Evolutionary conservation across 2,113 vertebrate species (phyloP).

Genomic region (Chauna torquata): DNA sequence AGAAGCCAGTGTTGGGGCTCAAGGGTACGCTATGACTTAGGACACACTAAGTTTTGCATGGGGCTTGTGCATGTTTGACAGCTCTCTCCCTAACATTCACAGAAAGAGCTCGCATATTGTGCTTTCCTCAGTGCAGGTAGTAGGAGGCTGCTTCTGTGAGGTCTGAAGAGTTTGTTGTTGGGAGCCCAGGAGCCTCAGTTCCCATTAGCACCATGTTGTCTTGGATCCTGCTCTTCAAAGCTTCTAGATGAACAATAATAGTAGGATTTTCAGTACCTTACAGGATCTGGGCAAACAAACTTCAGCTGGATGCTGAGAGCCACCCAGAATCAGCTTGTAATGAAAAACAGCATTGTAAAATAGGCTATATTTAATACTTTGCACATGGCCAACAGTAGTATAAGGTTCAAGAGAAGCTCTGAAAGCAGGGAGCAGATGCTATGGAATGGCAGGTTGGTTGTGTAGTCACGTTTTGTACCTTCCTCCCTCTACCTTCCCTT

Average conservation of each 20-base stretch:
- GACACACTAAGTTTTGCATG: not conserved
- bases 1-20: not conserved
- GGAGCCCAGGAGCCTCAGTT: not conserved
- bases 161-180: rapidly evolving
- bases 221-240: not conserved
- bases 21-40: not conserved
- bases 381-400: not conserved
- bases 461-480: not conserved
- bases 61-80: not conserved
- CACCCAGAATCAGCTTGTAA: not conserved
- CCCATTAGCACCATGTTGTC: not conserved
- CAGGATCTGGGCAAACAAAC: not conserved
- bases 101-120: not conserved
- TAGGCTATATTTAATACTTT: not conserved
- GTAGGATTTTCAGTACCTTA: not conserved
- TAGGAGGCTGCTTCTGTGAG: not conserved
- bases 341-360: not conserved
- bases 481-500: not conserved
- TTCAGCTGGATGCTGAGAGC: not conserved
- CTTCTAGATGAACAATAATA: not conserved
- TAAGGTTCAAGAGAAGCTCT: not conserved
- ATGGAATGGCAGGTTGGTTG: not conserved
- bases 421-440: not conserved
- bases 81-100: not conserved
- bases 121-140: not conserved